phyloP scores from a whole-genome alignment of 2,888 invertebrate species.

The Mythimna impura region DNA sequence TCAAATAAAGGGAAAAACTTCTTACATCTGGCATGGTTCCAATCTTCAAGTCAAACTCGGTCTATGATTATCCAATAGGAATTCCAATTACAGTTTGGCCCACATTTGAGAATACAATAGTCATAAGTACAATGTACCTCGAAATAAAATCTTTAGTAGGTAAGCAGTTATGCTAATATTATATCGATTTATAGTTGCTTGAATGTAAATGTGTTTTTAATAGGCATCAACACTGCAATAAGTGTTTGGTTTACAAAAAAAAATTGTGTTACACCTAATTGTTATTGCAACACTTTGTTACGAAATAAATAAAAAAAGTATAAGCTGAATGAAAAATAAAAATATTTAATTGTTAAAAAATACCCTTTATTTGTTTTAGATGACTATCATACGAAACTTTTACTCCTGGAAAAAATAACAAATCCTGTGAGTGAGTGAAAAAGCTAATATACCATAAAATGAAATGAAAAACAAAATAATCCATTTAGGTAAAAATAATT shows the following conservation, averaged over 20 bases:
- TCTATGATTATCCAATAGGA: conserved; percentile 1
- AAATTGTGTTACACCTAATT: too few relatives aligned
- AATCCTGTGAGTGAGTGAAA: too few relatives aligned
- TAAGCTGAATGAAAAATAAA: too few relatives aligned
- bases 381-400: not conserved
- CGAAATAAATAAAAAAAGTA: not conserved
- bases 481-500: not conserved
- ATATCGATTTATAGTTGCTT: not conserved
- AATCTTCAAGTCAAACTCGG: conserved; percentile 7
- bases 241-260: not conserved
- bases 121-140: not conserved
- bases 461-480: too few relatives aligned
- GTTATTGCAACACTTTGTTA: not conserved
- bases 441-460: too few relatives aligned
- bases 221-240: not conserved
- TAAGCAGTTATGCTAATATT: not conserved
- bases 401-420: not conserved
- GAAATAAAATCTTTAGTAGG: too few relatives aligned
- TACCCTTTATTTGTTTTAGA: too few relatives aligned
- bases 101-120: not conserved
- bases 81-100: not conserved
- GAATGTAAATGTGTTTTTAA: not conserved
- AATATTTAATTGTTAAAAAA: not conserved
- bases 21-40: conserved; percentile 17
- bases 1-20: conserved; percentile 4